These are phyloP conservation scores for Dorcus parallelipipedus DNA, from an alignment of 2,888 invertebrate genomes.

Conservation along the genomic window DNA sequence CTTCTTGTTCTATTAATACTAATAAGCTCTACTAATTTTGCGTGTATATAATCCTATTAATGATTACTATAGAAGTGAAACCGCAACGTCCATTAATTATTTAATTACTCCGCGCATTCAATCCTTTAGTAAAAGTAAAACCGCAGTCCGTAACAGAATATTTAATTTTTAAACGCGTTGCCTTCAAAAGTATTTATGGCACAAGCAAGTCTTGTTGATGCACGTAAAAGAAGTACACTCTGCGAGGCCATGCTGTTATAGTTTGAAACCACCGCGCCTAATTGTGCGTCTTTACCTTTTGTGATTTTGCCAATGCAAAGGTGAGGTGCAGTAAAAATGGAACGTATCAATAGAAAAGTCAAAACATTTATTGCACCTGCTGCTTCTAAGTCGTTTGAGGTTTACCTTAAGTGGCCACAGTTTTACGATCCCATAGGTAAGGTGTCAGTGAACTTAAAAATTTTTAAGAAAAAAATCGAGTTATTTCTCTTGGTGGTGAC, in stretches of 20 bases:
- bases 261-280: too few relatives aligned
- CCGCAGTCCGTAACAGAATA: neutral
- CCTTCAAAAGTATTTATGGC: too few relatives aligned
- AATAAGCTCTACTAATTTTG: conserved; percentile 3
- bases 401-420: neutral
- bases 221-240: too few relatives aligned
- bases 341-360: neutral
- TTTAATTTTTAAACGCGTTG: neutral
- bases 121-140: conserved; percentile 46
- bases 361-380: neutral
- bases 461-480: too few relatives aligned
- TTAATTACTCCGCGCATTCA: conserved; percentile 47
- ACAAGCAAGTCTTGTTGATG: too few relatives aligned
- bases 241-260: too few relatives aligned
- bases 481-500: too few relatives aligned
- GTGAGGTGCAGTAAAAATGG: too few relatives aligned
- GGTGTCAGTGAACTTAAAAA: too few relatives aligned
- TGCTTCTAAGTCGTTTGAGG: neutral
- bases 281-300: too few relatives aligned
- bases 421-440: neutral
- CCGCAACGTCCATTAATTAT: conserved; percentile 45
- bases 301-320: too few relatives aligned
- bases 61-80: conserved; percentile 37
- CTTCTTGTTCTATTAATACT: too few relatives aligned
- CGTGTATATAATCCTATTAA: conserved; percentile 8